Conservation (phyloP, 1,140 invertebrate species). For the Euwallacea fornicatus region DNA sequence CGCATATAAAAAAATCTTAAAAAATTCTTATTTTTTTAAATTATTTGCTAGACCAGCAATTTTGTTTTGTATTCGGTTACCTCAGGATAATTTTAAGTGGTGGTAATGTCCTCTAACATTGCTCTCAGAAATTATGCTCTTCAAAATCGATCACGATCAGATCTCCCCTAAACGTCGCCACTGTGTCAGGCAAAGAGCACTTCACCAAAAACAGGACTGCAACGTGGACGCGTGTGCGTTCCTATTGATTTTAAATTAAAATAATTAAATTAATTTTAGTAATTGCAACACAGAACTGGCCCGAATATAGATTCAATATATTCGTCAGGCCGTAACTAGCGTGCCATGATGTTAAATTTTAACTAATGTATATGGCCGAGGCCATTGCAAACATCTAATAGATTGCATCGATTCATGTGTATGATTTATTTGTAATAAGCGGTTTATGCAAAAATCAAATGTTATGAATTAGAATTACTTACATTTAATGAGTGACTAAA, state of each 20-base stretch:
- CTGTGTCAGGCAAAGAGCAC: not conserved
- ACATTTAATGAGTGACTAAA: too few relatives aligned
- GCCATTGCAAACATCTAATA: conserved; percentile 3
- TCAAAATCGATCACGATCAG: too few relatives aligned
- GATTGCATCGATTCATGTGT: too few relatives aligned
- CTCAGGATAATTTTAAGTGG: too few relatives aligned
- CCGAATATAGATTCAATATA: conserved; percentile 26
- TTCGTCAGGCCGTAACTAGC: conserved; percentile 15
- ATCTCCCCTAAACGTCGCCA: not conserved
- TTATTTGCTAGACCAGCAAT: too few relatives aligned
- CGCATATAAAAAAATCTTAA: too few relatives aligned
- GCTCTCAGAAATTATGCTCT: too few relatives aligned
- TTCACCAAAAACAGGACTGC: conserved; percentile 6
- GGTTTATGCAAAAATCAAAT: too few relatives aligned
- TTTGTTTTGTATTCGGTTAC: too few relatives aligned
- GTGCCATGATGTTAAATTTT: conserved; percentile 20
- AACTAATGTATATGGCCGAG: conserved; percentile 11
- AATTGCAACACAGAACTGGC: conserved; percentile 27
- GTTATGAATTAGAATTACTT: too few relatives aligned
- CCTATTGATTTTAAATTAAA: conserved; percentile 29
- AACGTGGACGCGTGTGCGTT: conserved; percentile 18
- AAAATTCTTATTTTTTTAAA: too few relatives aligned
- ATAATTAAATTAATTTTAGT: conserved; percentile 28
- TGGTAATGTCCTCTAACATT: not conserved
- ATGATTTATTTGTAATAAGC: too few relatives aligned